phyloP scores from a whole-genome alignment of 2,797 vertebrate genomes.

The Artibeus lituratus region DNA sequence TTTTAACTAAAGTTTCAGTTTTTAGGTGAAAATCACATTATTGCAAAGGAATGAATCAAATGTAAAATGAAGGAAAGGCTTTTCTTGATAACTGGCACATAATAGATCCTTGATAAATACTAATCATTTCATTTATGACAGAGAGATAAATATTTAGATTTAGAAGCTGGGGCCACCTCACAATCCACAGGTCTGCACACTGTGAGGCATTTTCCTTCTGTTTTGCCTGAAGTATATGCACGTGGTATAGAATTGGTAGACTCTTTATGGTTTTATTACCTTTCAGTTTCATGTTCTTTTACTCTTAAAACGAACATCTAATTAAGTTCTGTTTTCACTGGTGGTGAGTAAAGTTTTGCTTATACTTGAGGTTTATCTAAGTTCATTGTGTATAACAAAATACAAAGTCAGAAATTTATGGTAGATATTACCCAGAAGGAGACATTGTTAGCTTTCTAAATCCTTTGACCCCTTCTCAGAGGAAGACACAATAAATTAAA shows the following conservation, averaged over 20 bases:
- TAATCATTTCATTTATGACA: neutral
- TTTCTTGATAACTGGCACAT: neutral
- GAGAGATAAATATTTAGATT: neutral
- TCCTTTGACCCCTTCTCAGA: neutral
- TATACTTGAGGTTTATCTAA: neutral
- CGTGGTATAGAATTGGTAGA: neutral
- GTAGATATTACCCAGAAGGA: neutral
- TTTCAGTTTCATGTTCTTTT: neutral
- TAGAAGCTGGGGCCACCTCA: neutral
- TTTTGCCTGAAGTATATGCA: neutral
- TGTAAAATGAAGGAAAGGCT: neutral
- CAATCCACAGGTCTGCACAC: neutral
- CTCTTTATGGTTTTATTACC: neutral
- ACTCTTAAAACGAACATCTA: neutral
- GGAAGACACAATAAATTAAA: neutral
- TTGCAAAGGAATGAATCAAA: neutral
- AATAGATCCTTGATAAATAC: neutral
- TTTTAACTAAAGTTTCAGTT: conserved; percentile 1
- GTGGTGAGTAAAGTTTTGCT: neutral
- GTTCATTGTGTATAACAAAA: neutral
- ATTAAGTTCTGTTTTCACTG: neutral
- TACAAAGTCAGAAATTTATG: neutral
- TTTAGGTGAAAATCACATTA: neutral
- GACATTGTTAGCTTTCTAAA: neutral
- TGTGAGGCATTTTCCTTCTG: neutral